phyloP scores from a whole-genome alignment of 1,140 invertebrate genomes.

The Neotoxoptera formosana region DNA sequence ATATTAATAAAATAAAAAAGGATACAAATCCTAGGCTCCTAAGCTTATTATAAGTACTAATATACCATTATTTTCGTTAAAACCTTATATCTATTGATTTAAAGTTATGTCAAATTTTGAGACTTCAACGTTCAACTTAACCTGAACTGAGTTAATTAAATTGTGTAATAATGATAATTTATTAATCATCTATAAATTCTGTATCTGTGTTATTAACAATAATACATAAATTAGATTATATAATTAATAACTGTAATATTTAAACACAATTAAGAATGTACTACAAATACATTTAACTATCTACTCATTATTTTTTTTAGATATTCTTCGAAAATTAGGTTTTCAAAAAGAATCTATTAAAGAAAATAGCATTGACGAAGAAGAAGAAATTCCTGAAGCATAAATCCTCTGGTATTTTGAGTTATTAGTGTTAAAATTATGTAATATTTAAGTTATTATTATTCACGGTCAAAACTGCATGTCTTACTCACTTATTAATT shows the following conservation, averaged over 20 bases:
- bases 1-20: background rate
- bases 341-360: slow-evolving; percentile 47
- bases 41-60: background rate
- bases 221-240: background rate
- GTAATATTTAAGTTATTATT: background rate
- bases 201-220: background rate
- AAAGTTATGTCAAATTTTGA: background rate
- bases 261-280: background rate
- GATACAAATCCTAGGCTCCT: background rate
- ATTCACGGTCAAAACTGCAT: background rate
- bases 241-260: background rate
- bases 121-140: background rate
- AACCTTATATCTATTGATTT: background rate
- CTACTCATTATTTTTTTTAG: slow-evolving; percentile 42
- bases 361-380: slow-evolving; percentile 30
- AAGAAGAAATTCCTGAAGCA: slow-evolving; percentile 58
- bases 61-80: background rate
- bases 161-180: background rate
- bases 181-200: background rate
- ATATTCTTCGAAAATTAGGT: slow-evolving; percentile 58
- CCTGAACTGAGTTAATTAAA: background rate
- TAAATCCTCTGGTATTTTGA: background rate
- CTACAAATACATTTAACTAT: background rate
- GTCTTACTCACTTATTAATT: background rate
- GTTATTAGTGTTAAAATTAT: background rate